A percentile compares a stretch with the other conserved stretches of the same genome.
Conservation (phyloP, 2,113 vertebrate species). For the Anseranas semipalmata region DNA sequence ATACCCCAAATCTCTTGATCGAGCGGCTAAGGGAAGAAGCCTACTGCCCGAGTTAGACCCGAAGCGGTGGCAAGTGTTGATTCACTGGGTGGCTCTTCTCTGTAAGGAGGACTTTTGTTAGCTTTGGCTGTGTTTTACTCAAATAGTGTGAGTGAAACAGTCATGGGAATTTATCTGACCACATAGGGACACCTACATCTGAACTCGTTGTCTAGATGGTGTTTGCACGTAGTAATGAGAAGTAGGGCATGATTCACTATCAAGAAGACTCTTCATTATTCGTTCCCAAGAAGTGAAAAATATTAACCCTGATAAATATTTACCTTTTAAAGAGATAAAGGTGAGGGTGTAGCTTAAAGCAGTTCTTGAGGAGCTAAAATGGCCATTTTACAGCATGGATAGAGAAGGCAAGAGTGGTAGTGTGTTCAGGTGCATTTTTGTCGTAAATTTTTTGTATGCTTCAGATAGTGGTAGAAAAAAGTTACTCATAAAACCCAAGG, state of each 20-base stretch:
- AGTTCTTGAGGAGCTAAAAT: neutral
- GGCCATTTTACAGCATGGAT: neutral
- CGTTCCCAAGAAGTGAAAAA: neutral
- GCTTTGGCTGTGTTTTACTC: neutral
- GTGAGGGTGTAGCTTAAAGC: neutral
- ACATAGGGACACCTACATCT: neutral
- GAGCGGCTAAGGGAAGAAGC: neutral
- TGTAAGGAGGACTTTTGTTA: too few relatives aligned
- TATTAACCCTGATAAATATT: neutral
- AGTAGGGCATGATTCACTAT: neutral
- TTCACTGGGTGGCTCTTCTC: neutral
- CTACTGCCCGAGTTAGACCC: accelerated
- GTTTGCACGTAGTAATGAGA: neutral
- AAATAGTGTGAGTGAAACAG: neutral
- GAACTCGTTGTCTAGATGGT: neutral
- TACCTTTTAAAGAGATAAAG: neutral
- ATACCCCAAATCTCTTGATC: neutral
- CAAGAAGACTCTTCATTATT: neutral
- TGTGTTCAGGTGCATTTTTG: neutral
- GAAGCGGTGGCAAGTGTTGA: accelerated
- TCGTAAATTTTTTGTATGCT: neutral
- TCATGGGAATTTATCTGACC: neutral
- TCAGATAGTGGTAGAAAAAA: neutral
- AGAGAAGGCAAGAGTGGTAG: neutral
- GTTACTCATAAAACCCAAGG: neutral